Evolutionary conservation across 2,797 vertebrate genomes (phyloP).

Genomic region (Cheirogaleus major): DNA sequence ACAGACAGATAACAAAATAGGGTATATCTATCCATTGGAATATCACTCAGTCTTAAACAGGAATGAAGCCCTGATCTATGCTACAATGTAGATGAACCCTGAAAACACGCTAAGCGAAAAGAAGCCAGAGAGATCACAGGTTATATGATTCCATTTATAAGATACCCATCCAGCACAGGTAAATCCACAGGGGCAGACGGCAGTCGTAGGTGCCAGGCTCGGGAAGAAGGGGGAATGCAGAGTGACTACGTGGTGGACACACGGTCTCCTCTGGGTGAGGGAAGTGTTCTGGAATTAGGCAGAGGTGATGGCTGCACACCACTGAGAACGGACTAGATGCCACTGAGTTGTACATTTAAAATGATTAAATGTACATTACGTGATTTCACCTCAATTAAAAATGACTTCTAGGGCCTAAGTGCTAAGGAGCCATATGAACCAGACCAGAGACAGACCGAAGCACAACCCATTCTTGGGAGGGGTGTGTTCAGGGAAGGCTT

Average conservation of each 20-base stretch:
- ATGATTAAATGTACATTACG: background rate
- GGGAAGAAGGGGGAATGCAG: too few species aligned
- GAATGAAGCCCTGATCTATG: background rate
- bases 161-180: background rate
- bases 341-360: background rate
- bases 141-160: background rate
- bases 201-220: background rate
- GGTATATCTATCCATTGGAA: rapidly evolving
- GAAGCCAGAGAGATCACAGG: background rate
- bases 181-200: background rate
- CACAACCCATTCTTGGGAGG: background rate
- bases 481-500: background rate
- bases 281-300: background rate
- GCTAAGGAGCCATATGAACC: background rate
- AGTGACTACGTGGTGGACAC: too few species aligned
- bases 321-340: background rate
- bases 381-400: background rate
- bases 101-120: background rate
- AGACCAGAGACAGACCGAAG: background rate
- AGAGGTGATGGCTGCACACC: background rate
- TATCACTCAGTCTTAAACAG: background rate
- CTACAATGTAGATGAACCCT: background rate
- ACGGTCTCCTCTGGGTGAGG: background rate
- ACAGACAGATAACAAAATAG: background rate
- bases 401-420: background rate